Conservation (phyloP, 2,797 vertebrate genomes). For the Loris lydekkerianus region DNA sequence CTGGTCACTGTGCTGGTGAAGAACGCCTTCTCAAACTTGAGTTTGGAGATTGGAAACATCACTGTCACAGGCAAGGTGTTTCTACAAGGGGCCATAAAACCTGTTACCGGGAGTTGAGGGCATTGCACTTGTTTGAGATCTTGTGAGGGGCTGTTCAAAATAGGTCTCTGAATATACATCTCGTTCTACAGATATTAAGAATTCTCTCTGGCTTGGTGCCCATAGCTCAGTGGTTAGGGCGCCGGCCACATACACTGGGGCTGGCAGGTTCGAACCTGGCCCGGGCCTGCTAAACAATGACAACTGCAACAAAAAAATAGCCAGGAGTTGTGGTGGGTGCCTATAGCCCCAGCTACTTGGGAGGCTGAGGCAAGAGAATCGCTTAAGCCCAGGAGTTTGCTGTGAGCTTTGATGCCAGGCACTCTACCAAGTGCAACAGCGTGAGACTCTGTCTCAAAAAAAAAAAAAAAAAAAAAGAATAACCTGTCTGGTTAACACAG, state of each 20-base stretch:
- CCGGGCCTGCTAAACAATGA: too few species aligned
- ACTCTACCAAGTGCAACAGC: not conserved
- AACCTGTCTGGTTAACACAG: not conserved
- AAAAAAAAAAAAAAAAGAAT: not conserved
- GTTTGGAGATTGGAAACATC: constrained; percentile 90
- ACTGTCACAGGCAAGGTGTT: constrained; percentile 88
- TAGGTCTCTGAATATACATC: not conserved
- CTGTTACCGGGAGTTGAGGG: not conserved
- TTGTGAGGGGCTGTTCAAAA: not conserved
- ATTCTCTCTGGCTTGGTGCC: not conserved
- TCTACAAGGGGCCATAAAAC: constrained; percentile 76
- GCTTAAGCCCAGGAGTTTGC: not conserved
- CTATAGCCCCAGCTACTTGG: not conserved
- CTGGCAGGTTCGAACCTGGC: too few species aligned
- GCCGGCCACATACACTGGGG: too few species aligned
- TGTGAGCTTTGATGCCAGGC: not conserved
- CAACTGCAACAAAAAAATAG: too few species aligned
- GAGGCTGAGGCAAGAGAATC: not conserved
- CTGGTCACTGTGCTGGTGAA: constrained; percentile 90
- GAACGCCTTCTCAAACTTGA: constrained; percentile 91
- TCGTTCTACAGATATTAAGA: not conserved
- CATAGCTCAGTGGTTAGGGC: too few species aligned
- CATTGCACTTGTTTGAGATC: not conserved
- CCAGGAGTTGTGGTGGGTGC: too few species aligned
- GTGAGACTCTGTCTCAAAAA: not conserved